Percentiles rank a stretch among this genome's conserved stretches.
phyloP scores from a whole-genome alignment of 1,140 invertebrate genomes.

The Drosophila varians region DNA sequence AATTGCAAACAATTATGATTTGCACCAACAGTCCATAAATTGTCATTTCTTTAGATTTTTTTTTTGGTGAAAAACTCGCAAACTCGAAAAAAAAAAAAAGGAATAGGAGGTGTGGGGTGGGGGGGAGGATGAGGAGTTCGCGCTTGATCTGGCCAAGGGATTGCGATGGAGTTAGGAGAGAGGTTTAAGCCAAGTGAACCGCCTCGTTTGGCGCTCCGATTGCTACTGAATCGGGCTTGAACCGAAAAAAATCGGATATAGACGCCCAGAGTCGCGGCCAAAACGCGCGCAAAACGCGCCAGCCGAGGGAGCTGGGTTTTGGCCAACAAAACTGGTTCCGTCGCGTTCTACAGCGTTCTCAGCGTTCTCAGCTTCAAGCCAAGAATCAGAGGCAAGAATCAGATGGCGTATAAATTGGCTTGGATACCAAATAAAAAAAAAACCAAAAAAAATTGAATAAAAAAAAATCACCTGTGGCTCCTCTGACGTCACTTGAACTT shows the following conservation, averaged over 20 bases:
- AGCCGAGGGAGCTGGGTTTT: constrained; percentile 4
- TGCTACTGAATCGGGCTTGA: constrained; percentile 56
- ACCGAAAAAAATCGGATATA: constrained; percentile 27
- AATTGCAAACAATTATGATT: constrained; percentile 71
- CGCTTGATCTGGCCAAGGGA: constrained; percentile 34
- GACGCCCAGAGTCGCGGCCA: constrained; percentile 44
- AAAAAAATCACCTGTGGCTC: constrained; percentile 9
- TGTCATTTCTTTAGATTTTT: constrained; percentile 68
- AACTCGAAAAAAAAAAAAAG: constrained; percentile 34
- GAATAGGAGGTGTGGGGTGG: no score
- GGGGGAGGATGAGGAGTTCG: background rate
- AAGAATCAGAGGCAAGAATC: background rate
- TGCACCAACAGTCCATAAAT: constrained; percentile 73
- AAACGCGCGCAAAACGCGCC: constrained; percentile 44
- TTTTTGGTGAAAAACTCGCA: constrained; percentile 16
- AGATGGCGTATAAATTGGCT: background rate
- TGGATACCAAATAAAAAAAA: background rate
- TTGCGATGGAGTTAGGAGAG: background rate
- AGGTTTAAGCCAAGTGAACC: constrained; percentile 40
- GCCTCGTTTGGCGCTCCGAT: constrained; percentile 54
- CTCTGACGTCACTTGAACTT: constrained; percentile 67
- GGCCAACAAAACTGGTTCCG: constrained; percentile 43
- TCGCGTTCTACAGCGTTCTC: constrained; percentile 22
- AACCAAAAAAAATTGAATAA: background rate
- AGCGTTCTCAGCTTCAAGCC: constrained; percentile 1